These are phyloP conservation scores for Scortum barcoo DNA, from an alignment of 2,113 vertebrate species.

Conservation along the genomic window DNA sequence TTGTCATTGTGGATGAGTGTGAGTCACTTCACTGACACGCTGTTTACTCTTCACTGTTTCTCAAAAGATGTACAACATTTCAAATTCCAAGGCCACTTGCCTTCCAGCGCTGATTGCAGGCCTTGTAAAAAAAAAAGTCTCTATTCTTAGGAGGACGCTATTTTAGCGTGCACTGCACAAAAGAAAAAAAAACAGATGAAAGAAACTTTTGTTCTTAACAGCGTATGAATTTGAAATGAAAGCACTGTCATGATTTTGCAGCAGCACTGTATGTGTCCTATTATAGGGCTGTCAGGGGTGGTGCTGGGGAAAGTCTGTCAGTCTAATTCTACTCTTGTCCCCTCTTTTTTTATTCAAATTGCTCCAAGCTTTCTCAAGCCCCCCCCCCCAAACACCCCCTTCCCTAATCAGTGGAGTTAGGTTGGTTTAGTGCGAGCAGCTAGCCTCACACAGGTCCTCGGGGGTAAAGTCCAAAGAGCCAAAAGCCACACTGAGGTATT, in stretches of 20 bases:
- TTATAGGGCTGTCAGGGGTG: conserved; percentile 60
- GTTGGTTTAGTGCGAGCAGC: conserved; percentile 45
- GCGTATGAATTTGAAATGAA: conserved; percentile 45
- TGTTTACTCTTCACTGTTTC: conserved; percentile 41
- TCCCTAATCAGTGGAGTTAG: conserved; percentile 52
- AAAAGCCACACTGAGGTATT: conserved; percentile 39
- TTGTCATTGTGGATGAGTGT: conserved; percentile 23
- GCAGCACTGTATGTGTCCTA: conserved; percentile 29
- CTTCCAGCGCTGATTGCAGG: conserved; percentile 57
- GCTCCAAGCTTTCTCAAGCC: conserved; percentile 32
- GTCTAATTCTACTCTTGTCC: conserved; percentile 41
- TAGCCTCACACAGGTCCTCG: conserved; percentile 24
- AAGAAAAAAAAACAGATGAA: conserved; percentile 38
- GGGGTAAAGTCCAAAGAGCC: conserved; percentile 49
- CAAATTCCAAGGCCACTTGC: conserved; percentile 47
- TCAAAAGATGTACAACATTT: conserved; percentile 40
- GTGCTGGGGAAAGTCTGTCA: conserved; percentile 43
- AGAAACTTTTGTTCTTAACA: conserved; percentile 64
- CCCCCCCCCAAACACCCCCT: background rate
- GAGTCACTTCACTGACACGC: conserved; percentile 26
- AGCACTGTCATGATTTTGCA: conserved; percentile 49
- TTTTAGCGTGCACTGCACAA: conserved; percentile 56
- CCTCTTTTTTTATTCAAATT: conserved; percentile 56
- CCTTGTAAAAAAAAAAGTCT: conserved; percentile 51
- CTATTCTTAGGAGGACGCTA: conserved; percentile 45